phyloP scores from a whole-genome alignment of 1,140 invertebrate genomes.

The Andrena cerasifolii region DNA sequence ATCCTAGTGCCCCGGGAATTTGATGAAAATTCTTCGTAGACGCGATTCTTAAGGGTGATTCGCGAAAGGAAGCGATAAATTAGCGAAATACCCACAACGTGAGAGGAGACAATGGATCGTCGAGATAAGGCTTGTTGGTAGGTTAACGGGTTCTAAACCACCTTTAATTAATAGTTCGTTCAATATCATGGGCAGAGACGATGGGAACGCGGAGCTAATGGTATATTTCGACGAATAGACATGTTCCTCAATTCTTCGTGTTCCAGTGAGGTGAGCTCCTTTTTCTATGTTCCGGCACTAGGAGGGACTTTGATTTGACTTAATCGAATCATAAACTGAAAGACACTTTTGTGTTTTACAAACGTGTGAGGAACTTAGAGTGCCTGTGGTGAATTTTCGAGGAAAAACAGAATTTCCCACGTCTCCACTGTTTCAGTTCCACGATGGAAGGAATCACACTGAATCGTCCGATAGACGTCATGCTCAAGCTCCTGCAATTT shows the following conservation, averaged over 20 bases:
- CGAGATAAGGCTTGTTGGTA: background rate
- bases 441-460: constrained; percentile 4
- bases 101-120: constrained; percentile 5
- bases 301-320: too few species aligned
- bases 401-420: background rate
- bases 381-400: background rate
- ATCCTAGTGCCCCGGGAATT: too few species aligned
- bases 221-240: background rate
- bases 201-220: background rate
- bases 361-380: too few species aligned
- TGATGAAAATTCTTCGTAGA: background rate
- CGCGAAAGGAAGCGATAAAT: constrained; percentile 31
- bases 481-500: constrained; percentile 18
- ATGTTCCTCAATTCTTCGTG: background rate
- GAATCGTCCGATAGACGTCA: constrained; percentile 35
- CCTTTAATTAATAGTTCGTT: constrained; percentile 24
- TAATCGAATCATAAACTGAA: too few species aligned
- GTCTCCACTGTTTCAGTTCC: background rate
- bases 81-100: constrained; percentile 14
- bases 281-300: too few species aligned
- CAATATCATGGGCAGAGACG: background rate
- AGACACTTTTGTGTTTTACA: too few species aligned
- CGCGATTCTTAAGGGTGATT: background rate
- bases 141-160: constrained; percentile 26
- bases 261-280: constrained; percentile 4